Percentiles rank a stretch among this genome's conserved stretches.
These are phyloP conservation scores for Zygothrica quintamaculata DNA, from an alignment of 2,888 invertebrate genomes.

Conservation along the genomic window DNA sequence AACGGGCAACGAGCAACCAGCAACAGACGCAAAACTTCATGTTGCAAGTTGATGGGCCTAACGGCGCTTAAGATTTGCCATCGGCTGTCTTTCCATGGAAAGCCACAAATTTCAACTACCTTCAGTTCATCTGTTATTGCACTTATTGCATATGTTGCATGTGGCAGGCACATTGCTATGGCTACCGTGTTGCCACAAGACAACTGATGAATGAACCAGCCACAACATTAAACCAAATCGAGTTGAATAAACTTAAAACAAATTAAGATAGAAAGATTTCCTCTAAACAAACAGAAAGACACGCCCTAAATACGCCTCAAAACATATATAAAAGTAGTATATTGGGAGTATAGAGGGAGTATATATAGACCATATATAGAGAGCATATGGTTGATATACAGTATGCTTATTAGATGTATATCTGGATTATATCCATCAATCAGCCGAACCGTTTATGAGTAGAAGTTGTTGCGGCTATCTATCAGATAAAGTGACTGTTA, in stretches of 20 bases:
- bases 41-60: slow-evolving; percentile 33
- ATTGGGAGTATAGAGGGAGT: no score
- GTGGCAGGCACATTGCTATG: slow-evolving; percentile 26
- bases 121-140: background rate
- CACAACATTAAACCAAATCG: slow-evolving; percentile 3
- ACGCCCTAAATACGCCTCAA: no score
- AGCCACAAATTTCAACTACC: slow-evolving; percentile 20
- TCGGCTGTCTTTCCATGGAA: slow-evolving; percentile 61
- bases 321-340: no score
- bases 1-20: background rate
- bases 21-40: slow-evolving; percentile 4
- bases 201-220: slow-evolving; percentile 12
- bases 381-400: no score
- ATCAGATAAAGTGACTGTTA: no score
- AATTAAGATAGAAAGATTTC: slow-evolving; percentile 7
- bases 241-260: slow-evolving; percentile 7
- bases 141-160: no score
- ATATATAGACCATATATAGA: no score
- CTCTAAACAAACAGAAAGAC: no score
- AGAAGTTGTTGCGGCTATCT: no score
- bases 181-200: slow-evolving; percentile 26
- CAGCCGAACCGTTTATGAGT: no score
- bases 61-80: slow-evolving; percentile 73
- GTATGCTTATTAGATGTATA: no score
- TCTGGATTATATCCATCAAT: background rate